Percentiles rank a stretch among this genome's conserved stretches.
These are phyloP conservation scores for Odontothrips loti DNA, from an alignment of 2,888 invertebrate genomes.

Conservation along the genomic window DNA sequence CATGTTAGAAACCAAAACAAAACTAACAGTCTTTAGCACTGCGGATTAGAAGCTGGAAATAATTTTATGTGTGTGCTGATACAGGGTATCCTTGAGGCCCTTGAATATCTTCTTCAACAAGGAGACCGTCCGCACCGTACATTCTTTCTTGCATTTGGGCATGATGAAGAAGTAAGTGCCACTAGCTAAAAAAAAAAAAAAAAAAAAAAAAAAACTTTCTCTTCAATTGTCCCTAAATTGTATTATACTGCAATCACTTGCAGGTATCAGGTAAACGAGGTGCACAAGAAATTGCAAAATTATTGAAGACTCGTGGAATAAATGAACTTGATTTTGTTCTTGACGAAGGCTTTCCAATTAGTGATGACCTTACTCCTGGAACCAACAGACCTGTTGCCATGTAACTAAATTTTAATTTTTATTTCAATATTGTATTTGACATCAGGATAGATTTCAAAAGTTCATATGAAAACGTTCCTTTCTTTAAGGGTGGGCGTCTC, in stretches of 20 bases:
- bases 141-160: conserved; percentile 52
- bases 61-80: conserved; percentile 5
- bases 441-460: background rate
- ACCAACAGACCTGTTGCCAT: conserved; percentile 43
- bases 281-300: conserved; percentile 44
- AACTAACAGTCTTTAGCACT: background rate
- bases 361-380: conserved; percentile 46
- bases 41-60: background rate
- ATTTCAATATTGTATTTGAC: background rate
- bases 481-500: conserved; percentile 46
- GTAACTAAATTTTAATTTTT: conserved; percentile 35
- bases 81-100: conserved; percentile 49
- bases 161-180: conserved; percentile 51
- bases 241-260: background rate
- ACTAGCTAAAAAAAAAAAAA: background rate
- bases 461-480: background rate
- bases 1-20: background rate
- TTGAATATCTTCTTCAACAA: conserved; percentile 46
- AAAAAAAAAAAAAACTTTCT: no score
- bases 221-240: no score
- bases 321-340: conserved; percentile 47
- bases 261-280: conserved; percentile 45
- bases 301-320: conserved; percentile 42
- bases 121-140: conserved; percentile 47
- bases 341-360: conserved; percentile 50